phyloP scores from a whole-genome alignment of 2,113 vertebrate species.

The Haemorhous mexicanus region DNA sequence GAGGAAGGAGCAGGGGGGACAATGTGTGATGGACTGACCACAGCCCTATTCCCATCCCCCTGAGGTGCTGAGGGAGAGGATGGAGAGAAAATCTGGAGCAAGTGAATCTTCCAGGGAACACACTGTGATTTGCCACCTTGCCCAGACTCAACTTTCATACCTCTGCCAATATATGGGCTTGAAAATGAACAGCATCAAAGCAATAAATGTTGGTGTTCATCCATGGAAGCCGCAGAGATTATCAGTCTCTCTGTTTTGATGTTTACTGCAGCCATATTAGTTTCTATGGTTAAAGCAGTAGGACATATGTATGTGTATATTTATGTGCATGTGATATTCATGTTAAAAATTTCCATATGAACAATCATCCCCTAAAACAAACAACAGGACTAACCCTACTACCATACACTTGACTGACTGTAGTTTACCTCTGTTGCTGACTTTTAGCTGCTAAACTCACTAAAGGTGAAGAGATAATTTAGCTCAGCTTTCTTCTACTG shows the following conservation, averaged over 20 bases:
- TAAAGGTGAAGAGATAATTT: neutral
- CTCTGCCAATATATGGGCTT: neutral
- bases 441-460: neutral
- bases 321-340: neutral
- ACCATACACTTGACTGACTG: neutral
- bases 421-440: neutral
- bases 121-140: neutral
- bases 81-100: neutral
- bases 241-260: neutral
- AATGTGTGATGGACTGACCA: neutral
- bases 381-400: neutral
- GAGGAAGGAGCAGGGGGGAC: neutral
- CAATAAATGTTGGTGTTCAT: neutral
- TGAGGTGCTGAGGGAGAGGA: neutral
- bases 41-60: neutral
- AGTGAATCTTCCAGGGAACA: neutral
- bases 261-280: neutral
- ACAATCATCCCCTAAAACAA: neutral
- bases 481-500: neutral
- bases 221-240: neutral
- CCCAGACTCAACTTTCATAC: neutral
- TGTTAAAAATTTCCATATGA: neutral
- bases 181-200: neutral
- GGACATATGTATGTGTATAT: neutral
- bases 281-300: neutral